Base-by-base conservation (phyloP, 2,797 vertebrate species). In the Hydrolagus colliei region DNA sequence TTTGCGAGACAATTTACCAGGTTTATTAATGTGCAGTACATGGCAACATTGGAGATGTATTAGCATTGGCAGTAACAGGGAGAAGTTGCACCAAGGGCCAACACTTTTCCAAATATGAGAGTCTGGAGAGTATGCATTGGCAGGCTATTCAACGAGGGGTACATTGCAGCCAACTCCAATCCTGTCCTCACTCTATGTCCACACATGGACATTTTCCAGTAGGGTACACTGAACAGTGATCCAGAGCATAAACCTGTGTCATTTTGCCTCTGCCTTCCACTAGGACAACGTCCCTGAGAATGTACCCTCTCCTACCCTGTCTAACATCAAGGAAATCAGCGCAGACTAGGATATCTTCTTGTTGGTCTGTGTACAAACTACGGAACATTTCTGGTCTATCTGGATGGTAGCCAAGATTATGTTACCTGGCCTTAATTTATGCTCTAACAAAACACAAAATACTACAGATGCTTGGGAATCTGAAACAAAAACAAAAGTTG, bases 111-210 rank as follows among this genome's bases (percentile, higher is more conserved):
- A 35, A 67, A 67, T 82, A 52, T 52, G 41, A 52, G 41, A 52
- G 41, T 52, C 41, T 52, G 8, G 63, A 82, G 63, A 67, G 27
- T 71, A 68, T 35, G 63, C 68, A 68, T 68, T 82, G 32, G 63
- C 65, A 84, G 32, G 71, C 65, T 32, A 71, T 41, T 84, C 16
- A 71, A 41, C 9, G 20, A 71, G 67, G 63, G 18, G 41, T 16
- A 71, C 63, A 84, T 41, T 65, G 71, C 62, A 84, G 32, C 32
- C n/a, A 68, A 84, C 20, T 67, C 65, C 68, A 82, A 82, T 84
- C 79, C 79, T 63, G 35, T 71, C n/a, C 79, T 84, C 79, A 84
- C 79, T 65, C 41, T 63, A 35, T 65, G 68, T 67, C 79, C 63
- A 68, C 67, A 68, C 65, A 68, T 65, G 71, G 18, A 84, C 16